phyloP scores from a whole-genome alignment of 2,888 invertebrate genomes.

The Pollenia amentaria region DNA sequence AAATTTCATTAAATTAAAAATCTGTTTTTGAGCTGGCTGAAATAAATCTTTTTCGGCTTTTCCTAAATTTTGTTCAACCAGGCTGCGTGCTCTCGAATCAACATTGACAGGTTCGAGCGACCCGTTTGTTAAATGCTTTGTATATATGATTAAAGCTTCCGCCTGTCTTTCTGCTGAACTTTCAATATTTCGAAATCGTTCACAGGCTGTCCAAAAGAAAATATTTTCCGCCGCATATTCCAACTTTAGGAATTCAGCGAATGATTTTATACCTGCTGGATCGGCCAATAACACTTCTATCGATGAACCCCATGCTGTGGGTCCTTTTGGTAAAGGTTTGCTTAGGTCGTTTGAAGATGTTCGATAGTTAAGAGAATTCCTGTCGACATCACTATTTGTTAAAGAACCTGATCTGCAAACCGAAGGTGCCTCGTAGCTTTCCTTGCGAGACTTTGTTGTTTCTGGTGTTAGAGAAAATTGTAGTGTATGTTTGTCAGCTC shows the following conservation, averaged over 20 bases:
- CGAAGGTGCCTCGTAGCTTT: constrained; percentile 16
- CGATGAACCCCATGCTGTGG: constrained; percentile 93
- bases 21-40: constrained; percentile 94
- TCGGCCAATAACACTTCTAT: constrained; percentile 96
- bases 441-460: constrained; percentile 42
- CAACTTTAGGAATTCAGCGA: constrained; percentile 97
- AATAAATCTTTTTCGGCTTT: constrained; percentile 89
- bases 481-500: constrained; percentile 86
- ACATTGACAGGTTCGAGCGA: constrained; percentile 98
- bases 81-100: constrained; percentile 93
- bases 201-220: constrained; percentile 98
- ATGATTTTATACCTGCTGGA: constrained; percentile 94
- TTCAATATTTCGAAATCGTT: constrained; percentile 90
- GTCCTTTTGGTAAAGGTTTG: constrained; percentile 81
- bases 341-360: constrained; percentile 44
- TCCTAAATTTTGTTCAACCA: constrained; percentile 88
- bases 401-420: constrained; percentile 61
- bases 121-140: constrained; percentile 92
- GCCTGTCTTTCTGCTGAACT: constrained; percentile 86
- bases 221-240: constrained; percentile 99
- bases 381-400: constrained; percentile 83
- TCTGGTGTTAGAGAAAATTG: constrained; percentile 79
- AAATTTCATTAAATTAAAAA: constrained; percentile 99
- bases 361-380: constrained; percentile 47
- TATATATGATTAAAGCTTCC: constrained; percentile 92